Evolutionary conservation across 2,797 vertebrate species (phyloP).

Genomic region (Scomberomorus guttatus): DNA sequence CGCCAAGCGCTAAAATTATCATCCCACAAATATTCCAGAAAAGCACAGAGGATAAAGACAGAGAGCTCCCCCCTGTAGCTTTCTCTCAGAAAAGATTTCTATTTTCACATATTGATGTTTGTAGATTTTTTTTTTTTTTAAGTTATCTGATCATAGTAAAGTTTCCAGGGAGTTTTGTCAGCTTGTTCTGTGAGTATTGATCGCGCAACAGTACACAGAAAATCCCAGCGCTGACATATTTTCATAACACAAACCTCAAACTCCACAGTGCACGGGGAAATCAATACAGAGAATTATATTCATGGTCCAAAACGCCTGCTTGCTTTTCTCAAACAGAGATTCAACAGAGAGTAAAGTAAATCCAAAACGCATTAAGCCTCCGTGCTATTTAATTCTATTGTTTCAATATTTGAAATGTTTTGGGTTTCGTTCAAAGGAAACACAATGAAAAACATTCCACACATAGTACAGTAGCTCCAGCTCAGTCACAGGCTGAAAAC

Average conservation of each 20-base stretch:
- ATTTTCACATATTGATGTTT: conserved; percentile 33
- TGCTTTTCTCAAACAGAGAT: conserved; percentile 44
- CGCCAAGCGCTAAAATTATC: conserved; percentile 60
- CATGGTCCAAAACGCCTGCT: conserved; percentile 53
- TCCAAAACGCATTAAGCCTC: conserved; percentile 37
- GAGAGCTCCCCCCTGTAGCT: conserved; percentile 5
- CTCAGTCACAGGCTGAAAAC: conserved; percentile 7
- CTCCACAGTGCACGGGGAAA: conserved; percentile 56
- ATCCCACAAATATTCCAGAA: conserved; percentile 59
- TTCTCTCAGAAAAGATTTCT: conserved; percentile 47
- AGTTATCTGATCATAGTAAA: conserved; percentile 59
- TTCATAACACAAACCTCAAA: conserved; percentile 70
- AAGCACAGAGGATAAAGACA: conserved; percentile 29
- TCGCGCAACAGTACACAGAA: conserved; percentile 65
- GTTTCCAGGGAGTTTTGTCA: conserved; percentile 67
- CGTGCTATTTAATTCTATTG: conserved; percentile 38
- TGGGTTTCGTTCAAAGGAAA: conserved; percentile 25
- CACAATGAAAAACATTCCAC: conserved; percentile 16
- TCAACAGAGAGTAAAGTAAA: conserved; percentile 41
- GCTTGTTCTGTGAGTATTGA: conserved; percentile 71
- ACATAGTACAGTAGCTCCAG: not conserved
- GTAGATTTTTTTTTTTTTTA: conserved; percentile 33
- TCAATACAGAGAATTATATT: conserved; percentile 75
- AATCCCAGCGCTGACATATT: conserved; percentile 68
- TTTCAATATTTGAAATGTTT: conserved; percentile 44